phyloP scores from a whole-genome alignment of 2,888 invertebrate genomes.

The Synergus laeviventris region DNA sequence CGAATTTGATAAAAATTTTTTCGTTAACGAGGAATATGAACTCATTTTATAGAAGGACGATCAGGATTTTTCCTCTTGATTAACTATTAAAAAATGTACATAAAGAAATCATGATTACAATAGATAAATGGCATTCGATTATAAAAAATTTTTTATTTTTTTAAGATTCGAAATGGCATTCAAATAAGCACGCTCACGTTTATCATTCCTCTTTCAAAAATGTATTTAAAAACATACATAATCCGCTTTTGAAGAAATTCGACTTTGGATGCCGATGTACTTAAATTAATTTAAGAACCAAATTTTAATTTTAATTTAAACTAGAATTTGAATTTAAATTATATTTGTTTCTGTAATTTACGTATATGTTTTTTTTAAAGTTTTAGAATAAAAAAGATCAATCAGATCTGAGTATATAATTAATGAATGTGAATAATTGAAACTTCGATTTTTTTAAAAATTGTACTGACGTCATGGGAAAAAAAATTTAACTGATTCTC shows the following conservation, averaged over 20 bases:
- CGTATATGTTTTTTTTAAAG: background rate
- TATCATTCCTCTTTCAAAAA: background rate
- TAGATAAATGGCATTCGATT: background rate
- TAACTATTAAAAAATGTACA: conserved; percentile 1
- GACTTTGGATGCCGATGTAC: background rate
- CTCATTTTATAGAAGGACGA: conserved; percentile 1
- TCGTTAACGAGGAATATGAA: background rate
- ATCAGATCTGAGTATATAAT: background rate
- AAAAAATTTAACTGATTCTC: background rate
- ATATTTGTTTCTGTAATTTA: background rate
- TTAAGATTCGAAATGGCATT: background rate
- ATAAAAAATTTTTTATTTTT: background rate
- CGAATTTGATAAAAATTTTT: conserved; percentile 4
- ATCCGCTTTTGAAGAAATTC: background rate
- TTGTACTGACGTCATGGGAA: background rate
- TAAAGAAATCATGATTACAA: background rate
- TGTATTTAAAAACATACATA: too few relatives aligned
- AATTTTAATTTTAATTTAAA: background rate
- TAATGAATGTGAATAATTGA: background rate
- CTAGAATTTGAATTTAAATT: background rate
- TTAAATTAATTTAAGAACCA: background rate
- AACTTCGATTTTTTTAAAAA: background rate
- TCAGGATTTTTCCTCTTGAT: background rate
- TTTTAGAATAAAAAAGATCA: background rate
- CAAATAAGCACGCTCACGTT: background rate